phyloP scores from a whole-genome alignment of 2,797 vertebrate species.

The Pitangus sulphuratus region DNA sequence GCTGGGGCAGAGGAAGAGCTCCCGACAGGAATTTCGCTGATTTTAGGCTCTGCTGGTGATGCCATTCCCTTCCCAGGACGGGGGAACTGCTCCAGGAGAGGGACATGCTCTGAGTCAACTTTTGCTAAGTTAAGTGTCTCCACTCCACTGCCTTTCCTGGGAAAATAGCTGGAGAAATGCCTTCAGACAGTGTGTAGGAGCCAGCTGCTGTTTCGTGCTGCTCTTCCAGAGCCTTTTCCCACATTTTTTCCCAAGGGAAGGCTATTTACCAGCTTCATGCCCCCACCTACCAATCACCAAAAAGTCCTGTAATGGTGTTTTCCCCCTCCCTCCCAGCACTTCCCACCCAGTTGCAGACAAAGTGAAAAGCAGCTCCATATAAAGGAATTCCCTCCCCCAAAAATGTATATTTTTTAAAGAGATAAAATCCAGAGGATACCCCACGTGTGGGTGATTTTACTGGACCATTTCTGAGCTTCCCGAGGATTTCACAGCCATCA shows the following conservation, averaged over 20 bases:
- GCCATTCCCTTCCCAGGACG: background rate
- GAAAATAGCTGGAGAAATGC: background rate
- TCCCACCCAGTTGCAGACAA: rapidly evolving
- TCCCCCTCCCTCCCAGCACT: background rate
- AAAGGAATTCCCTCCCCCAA: background rate
- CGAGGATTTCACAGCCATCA: background rate
- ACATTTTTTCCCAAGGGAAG: background rate
- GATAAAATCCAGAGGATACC: background rate
- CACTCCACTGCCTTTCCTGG: background rate
- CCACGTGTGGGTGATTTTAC: background rate
- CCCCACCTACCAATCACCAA: background rate
- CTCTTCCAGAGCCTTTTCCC: background rate
- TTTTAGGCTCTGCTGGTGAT: background rate
- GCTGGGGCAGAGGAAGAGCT: background rate
- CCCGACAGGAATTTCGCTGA: background rate
- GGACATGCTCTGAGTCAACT: background rate
- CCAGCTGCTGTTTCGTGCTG: background rate
- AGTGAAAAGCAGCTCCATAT: background rate
- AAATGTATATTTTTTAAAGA: background rate
- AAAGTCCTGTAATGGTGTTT: background rate
- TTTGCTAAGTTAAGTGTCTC: background rate
- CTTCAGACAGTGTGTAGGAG: background rate
- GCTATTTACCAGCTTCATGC: background rate
- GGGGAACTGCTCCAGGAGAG: background rate
- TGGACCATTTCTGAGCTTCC: background rate